A percentile compares a stretch with the other conserved stretches of the same genome.
Evolutionary conservation across 2,888 invertebrate genomes (phyloP).

Genomic region (Philonicus albiceps): DNA sequence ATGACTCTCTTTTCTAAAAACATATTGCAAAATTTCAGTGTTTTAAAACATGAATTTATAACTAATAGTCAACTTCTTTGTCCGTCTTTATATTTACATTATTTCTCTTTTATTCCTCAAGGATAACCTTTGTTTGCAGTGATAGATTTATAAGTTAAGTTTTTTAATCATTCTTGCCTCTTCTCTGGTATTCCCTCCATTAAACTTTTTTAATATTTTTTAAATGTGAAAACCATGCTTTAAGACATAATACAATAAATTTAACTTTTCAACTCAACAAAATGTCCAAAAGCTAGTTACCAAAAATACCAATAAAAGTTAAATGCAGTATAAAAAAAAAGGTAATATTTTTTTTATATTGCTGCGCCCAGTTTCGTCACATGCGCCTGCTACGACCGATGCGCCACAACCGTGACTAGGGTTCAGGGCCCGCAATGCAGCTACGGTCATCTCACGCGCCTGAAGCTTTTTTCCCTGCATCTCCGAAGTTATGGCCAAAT

Average conservation of each 20-base stretch:
- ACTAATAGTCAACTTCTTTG: no score
- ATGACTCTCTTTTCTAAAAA: no score
- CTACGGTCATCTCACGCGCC: background rate
- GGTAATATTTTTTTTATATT: background rate
- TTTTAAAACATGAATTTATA: no score
- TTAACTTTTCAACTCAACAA: background rate
- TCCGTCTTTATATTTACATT: no score
- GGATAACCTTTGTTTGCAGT: no score
- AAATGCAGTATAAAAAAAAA: background rate
- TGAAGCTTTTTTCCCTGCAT: background rate
- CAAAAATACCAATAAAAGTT: background rate
- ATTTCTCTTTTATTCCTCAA: no score
- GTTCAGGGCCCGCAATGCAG: background rate
- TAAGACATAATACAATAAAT: background rate
- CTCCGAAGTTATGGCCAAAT: background rate
- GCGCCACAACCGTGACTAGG: background rate
- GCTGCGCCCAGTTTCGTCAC: background rate
- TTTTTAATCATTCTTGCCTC: no score
- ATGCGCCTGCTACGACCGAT: background rate
- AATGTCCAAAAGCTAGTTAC: background rate
- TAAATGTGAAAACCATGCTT: background rate
- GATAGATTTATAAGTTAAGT: no score
- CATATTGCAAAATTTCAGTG: no score
- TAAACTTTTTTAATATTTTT: no score
- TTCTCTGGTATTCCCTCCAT: no score